phyloP scores from a whole-genome alignment of 2,888 invertebrate genomes.

The Ophion costatus region DNA sequence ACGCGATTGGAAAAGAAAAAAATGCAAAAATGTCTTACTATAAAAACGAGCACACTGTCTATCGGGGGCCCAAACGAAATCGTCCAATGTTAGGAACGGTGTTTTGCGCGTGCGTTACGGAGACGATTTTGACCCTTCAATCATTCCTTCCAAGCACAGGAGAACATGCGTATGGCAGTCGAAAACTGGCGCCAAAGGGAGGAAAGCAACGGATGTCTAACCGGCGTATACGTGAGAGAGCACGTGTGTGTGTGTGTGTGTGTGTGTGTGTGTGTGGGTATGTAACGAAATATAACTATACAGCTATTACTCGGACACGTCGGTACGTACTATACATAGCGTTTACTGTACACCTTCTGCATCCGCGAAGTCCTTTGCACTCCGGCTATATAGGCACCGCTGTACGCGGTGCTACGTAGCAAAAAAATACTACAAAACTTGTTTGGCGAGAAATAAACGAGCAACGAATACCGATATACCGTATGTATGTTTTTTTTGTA shows the following conservation, averaged over 20 bases:
- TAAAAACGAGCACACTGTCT: too few species aligned
- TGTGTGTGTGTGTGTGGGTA: neutral
- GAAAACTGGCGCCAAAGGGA: conserved; percentile 18
- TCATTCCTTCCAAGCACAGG: conserved; percentile 46
- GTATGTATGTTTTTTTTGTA: neutral
- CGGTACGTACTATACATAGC: neutral
- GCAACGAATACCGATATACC: neutral
- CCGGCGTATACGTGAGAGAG: conserved; percentile 17
- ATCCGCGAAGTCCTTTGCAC: conserved; percentile 36
- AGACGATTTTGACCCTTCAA: conserved; percentile 16
- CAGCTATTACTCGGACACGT: neutral
- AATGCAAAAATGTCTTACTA: neutral
- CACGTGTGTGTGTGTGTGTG: neutral
- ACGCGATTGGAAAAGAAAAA: too few species aligned
- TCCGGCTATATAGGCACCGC: neutral
- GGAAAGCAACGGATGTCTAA: conserved; percentile 38
- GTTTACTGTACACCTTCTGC: neutral
- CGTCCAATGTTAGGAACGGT: conserved; percentile 24
- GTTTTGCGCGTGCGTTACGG: neutral
- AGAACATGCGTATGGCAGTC: conserved; percentile 28
- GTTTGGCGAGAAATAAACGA: conserved; percentile 22
- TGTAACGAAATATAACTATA: neutral
- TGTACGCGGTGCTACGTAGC: conserved; percentile 7
- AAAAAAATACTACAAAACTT: conserved; percentile 20
- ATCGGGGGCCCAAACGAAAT: neutral